Percentiles rank a stretch among this genome's conserved stretches.
Conservation (phyloP, 2,113 vertebrate species). For the Xenopus borealis region DNA sequence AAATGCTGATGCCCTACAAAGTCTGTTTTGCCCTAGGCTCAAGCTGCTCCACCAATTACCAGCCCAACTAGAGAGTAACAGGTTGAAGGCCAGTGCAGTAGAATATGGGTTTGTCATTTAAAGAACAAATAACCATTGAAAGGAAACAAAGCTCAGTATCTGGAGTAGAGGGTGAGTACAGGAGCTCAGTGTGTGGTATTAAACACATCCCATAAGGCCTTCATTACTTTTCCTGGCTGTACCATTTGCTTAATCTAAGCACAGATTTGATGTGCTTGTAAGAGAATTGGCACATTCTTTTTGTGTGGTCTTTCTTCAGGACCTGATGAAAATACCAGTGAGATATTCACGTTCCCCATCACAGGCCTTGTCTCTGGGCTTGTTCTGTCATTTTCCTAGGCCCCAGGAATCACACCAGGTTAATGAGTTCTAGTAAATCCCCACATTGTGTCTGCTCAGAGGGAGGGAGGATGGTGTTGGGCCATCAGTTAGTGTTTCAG, state of each 20-base stretch:
- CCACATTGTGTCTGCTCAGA: conserved; percentile 58
- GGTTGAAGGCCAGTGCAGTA: too few relatives aligned
- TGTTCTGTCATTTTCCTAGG: conserved; percentile 37
- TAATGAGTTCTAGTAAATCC: conserved; percentile 67
- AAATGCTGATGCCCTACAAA: too few relatives aligned
- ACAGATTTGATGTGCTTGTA: conserved; percentile 63
- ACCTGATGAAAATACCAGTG: conserved; percentile 66
- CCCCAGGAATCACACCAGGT: conserved; percentile 60
- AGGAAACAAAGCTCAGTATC: conserved; percentile 54
- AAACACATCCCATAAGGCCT: conserved; percentile 65
- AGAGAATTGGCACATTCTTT: conserved; percentile 64
- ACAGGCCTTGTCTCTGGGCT: not conserved
- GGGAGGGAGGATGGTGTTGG: conserved; percentile 47
- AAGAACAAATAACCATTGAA: conserved; percentile 60
- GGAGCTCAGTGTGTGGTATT: conserved; percentile 66
- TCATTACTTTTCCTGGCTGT: conserved; percentile 71
- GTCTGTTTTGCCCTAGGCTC: too few relatives aligned
- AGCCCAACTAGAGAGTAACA: too few relatives aligned
- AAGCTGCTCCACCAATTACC: too few relatives aligned
- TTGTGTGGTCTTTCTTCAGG: conserved; percentile 72
- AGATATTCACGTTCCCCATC: conserved; percentile 49
- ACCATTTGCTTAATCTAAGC: conserved; percentile 67
- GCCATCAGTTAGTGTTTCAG: conserved; percentile 57
- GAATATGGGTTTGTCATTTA: conserved; percentile 43
- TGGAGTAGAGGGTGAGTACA: conserved; percentile 58